Conservation (phyloP, 2,888 invertebrate species). For the Psylliodes chrysocephalus region DNA sequence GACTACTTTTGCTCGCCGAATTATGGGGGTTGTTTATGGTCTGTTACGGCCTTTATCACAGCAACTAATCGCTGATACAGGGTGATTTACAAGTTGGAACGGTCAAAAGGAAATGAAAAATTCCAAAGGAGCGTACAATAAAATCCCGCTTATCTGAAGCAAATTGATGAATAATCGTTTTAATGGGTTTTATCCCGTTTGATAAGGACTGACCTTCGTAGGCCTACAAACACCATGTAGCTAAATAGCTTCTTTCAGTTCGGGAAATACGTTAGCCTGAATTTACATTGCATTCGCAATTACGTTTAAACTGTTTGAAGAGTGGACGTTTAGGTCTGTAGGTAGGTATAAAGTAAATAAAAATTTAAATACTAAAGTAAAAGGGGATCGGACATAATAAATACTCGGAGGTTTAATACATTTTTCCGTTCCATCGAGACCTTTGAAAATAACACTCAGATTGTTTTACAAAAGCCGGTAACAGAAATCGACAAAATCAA, state of each 20-base stretch:
- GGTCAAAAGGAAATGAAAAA: constrained; percentile 27
- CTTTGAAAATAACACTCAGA: no score
- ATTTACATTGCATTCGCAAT: constrained; percentile 3
- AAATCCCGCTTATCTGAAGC: constrained; percentile 24
- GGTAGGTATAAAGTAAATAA: no score
- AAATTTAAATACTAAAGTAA: no score
- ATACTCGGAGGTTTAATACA: no score
- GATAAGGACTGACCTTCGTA: constrained; percentile 23
- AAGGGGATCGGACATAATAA: no score
- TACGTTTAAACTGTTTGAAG: no score
- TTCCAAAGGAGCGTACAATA: not conserved
- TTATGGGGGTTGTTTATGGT: constrained; percentile 38
- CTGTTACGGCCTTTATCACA: constrained; percentile 32
- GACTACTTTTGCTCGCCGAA: constrained; percentile 30
- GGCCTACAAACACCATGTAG: constrained; percentile 20
- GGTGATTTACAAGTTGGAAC: constrained; percentile 34
- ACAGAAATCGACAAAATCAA: no score
- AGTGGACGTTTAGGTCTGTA: no score
- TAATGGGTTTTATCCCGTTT: constrained; percentile 29
- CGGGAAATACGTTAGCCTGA: not conserved
- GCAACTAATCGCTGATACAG: constrained; percentile 36
- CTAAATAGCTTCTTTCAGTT: constrained; percentile 2
- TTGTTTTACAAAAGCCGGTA: no score
- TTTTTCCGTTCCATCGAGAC: no score
- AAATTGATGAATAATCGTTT: constrained; percentile 33